phyloP scores from a whole-genome alignment of 2,888 invertebrate species.

The Noctua pronuba region DNA sequence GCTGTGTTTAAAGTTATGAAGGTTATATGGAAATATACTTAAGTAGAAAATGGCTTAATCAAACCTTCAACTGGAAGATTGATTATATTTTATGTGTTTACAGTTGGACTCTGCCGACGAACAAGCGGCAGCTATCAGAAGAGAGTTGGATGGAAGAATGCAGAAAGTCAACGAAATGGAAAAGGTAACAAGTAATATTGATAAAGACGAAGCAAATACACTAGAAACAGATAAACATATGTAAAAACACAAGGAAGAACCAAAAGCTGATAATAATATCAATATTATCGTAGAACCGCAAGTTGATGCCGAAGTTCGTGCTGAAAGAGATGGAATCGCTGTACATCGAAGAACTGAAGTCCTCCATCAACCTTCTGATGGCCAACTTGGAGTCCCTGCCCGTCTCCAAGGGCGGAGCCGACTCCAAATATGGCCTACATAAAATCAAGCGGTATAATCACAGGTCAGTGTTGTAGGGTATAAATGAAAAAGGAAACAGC shows the following conservation, averaged over 20 bases:
- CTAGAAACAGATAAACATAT: background rate
- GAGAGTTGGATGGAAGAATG: constrained; percentile 99
- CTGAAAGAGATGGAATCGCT: constrained; percentile 99
- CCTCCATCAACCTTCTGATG: constrained; percentile 99
- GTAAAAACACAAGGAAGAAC: background rate
- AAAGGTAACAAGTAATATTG: constrained; percentile 91
- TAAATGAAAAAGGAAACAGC: background rate
- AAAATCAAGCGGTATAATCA: constrained; percentile 99
- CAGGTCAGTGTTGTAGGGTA: constrained; percentile 92
- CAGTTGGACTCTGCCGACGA: constrained; percentile 99
- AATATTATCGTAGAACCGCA: constrained; percentile 94
- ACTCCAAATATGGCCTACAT: constrained; percentile 99
- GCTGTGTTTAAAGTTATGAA: constrained; percentile 11
- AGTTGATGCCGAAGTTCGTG: constrained; percentile 99
- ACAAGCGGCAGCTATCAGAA: constrained; percentile 99
- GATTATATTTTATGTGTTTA: constrained; percentile 33
- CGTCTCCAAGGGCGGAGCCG: constrained; percentile 99
- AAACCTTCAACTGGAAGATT: background rate
- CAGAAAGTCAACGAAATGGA: constrained; percentile 99
- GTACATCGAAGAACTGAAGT: constrained; percentile 99
- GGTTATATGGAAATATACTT: background rate
- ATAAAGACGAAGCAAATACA: background rate
- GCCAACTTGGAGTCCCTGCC: constrained; percentile 99
- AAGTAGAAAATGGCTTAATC: constrained; percentile 13
- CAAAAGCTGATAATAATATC: background rate